phyloP scores from a whole-genome alignment of 2,113 vertebrate species.

The Galbula dea region DNA sequence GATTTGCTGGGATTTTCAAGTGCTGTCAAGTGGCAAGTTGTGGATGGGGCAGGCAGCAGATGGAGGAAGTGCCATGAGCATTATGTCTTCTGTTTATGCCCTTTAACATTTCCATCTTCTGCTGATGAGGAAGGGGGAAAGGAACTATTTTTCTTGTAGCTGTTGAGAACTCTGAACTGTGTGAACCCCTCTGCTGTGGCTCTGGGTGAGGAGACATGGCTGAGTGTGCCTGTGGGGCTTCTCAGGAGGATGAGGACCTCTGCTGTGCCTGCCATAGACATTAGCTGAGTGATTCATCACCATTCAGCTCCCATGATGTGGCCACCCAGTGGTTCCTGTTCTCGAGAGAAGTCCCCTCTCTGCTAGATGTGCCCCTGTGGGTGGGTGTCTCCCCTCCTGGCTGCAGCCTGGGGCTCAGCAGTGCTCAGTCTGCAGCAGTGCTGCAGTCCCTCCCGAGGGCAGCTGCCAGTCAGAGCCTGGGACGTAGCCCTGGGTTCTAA shows the following conservation, averaged over 20 bases:
- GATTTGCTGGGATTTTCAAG: no score
- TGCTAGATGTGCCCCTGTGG: accelerated
- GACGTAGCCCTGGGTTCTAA: neutral
- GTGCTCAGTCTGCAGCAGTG: neutral
- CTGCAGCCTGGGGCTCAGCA: neutral
- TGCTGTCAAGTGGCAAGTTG: neutral
- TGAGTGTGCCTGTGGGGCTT: accelerated
- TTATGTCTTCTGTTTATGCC: neutral
- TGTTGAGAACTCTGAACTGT: neutral
- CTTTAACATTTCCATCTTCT: neutral
- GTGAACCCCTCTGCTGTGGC: neutral
- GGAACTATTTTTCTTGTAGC: neutral
- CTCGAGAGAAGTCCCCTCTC: neutral
- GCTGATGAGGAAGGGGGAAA: neutral
- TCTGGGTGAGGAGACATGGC: neutral
- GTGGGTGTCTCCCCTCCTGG: neutral
- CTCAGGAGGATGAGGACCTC: neutral
- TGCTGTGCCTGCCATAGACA: accelerated
- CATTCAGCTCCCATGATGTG: neutral
- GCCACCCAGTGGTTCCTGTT: neutral
- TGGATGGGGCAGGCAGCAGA: neutral
- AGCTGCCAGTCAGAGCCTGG: neutral
- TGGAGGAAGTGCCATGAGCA: neutral
- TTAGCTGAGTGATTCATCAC: neutral
- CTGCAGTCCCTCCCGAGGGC: neutral